phyloP scores from a whole-genome alignment of 2,113 vertebrate genomes.

The Callionymus lyra region DNA sequence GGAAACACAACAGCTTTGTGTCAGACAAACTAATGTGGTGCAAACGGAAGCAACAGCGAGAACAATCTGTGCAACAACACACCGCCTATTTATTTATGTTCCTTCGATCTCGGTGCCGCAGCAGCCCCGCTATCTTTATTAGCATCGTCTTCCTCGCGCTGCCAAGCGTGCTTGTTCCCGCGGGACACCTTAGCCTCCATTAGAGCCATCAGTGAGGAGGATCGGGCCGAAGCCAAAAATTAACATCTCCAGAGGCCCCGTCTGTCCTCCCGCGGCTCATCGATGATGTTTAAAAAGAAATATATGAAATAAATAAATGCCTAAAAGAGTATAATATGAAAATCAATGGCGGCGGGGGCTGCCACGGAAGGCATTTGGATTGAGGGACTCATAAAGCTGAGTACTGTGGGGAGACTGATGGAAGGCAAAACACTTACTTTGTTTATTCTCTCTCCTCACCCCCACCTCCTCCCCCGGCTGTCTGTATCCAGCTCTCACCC shows the following conservation, averaged over 20 bases:
- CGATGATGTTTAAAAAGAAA: conserved; percentile 77
- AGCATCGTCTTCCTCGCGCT: conserved; percentile 14
- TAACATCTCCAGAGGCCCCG: conserved; percentile 63
- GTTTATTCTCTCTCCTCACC: conserved; percentile 60
- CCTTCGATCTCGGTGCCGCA: no score
- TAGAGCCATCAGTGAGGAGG: conserved; percentile 68
- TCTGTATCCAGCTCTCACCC: conserved; percentile 49
- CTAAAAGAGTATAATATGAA: conserved; percentile 73
- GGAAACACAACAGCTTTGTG: no score
- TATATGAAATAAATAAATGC: conserved; percentile 79
- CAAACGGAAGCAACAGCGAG: no score
- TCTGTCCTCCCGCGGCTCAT: conserved; percentile 66
- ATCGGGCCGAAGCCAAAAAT: conserved; percentile 64
- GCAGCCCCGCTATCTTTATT: conserved; percentile 1
- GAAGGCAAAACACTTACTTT: conserved; percentile 67
- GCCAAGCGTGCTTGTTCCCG: conserved; percentile 41
- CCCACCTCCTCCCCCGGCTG: conserved; percentile 45
- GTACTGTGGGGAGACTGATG: conserved; percentile 62
- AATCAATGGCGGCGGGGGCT: conserved; percentile 65
- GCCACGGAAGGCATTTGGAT: conserved; percentile 51
- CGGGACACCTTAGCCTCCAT: conserved; percentile 74
- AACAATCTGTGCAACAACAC: no score
- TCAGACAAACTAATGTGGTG: no score
- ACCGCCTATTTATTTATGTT: no score
- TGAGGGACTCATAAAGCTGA: conserved; percentile 65